A percentile compares a stretch with the other conserved stretches of the same genome.
phyloP scores from a whole-genome alignment of 2,888 invertebrate species.

The Ecdyonurus torrentis region DNA sequence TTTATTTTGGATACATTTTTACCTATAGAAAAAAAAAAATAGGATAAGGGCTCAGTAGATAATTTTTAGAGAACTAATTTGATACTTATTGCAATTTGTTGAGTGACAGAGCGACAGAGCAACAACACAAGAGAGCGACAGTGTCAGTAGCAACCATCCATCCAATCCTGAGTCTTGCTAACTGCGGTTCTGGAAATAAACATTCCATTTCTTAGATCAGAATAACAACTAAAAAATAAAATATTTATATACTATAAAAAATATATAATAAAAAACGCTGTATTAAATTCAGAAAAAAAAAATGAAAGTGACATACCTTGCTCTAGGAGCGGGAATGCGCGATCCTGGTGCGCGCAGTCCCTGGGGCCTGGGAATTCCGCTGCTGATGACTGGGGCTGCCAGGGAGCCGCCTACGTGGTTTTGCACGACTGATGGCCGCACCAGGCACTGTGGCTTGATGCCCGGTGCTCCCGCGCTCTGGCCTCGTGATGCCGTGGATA shows the following conservation, averaged over 20 bases:
- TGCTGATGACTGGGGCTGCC: background rate
- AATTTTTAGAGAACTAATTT: no score
- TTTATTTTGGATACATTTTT: no score
- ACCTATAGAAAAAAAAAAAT: no score
- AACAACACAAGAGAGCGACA: background rate
- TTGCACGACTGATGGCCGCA: background rate
- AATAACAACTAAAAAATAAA: no score
- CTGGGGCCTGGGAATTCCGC: background rate
- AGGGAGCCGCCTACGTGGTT: background rate
- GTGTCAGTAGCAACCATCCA: background rate
- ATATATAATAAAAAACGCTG: no score
- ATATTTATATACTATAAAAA: no score
- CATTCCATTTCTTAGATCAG: background rate
- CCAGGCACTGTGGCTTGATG: conserved; percentile 1
- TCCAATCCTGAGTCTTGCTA: background rate
- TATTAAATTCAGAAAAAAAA: no score
- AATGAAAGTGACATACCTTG: no score
- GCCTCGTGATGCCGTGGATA: background rate
- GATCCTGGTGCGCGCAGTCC: background rate
- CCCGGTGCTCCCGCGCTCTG: background rate
- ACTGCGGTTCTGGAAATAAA: background rate
- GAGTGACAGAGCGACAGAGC: no score
- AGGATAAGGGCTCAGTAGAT: no score
- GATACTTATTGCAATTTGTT: no score
- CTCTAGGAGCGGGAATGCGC: background rate